Evolutionary conservation across 2,113 vertebrate genomes (phyloP).

Genomic region (Neotoma lepida): DNA sequence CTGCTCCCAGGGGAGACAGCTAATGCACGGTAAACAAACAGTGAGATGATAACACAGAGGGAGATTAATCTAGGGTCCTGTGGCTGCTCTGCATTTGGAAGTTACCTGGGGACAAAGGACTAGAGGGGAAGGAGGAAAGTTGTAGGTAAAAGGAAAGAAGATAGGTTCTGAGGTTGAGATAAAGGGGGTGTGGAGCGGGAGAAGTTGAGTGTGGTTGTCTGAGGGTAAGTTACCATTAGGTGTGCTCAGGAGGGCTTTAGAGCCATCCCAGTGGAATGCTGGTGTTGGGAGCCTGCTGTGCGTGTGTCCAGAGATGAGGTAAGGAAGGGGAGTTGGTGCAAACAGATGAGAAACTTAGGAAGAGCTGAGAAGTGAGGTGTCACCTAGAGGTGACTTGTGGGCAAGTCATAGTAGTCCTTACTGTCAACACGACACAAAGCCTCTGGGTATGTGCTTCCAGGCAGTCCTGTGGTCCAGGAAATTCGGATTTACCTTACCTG

Average conservation of each 20-base stretch:
- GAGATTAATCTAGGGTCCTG: background rate
- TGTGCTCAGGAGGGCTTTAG: background rate
- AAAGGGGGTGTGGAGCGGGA: background rate
- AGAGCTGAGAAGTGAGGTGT: background rate
- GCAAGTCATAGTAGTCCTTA: accelerated
- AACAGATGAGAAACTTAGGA: background rate
- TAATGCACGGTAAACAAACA: background rate
- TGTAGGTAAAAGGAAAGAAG: background rate
- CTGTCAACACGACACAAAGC: accelerated
- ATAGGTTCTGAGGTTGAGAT: background rate
- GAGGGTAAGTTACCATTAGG: background rate
- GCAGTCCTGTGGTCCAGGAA: background rate
- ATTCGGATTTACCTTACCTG: background rate
- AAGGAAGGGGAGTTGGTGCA: background rate
- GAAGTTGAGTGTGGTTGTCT: accelerated
- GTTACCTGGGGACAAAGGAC: background rate
- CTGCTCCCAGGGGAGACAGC: background rate
- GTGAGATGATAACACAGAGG: background rate
- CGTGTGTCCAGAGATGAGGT: accelerated
- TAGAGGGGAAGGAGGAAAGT: background rate
- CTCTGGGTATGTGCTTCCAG: accelerated
- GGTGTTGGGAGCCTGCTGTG: background rate
- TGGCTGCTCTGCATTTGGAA: background rate
- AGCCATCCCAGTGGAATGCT: background rate
- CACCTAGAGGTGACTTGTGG: background rate